Conservation (phyloP, 92 coral and sea anemone genomes). For the Palythoa grandiflora region DNA sequence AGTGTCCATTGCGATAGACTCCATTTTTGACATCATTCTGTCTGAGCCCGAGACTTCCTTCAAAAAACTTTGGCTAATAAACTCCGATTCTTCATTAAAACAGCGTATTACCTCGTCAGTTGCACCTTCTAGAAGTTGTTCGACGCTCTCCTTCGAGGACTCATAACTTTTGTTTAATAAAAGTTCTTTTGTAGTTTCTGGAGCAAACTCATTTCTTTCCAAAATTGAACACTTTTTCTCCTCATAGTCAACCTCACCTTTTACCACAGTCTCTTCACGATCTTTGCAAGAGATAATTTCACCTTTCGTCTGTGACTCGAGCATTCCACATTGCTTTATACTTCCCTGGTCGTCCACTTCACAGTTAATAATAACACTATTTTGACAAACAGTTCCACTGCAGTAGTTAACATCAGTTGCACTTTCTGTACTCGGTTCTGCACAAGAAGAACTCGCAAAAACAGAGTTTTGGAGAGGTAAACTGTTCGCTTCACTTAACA, state of each 20-base stretch:
- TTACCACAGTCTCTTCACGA: neutral
- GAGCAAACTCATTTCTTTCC: neutral
- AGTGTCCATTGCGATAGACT: neutral
- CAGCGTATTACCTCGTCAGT: neutral
- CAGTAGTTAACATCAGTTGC: neutral
- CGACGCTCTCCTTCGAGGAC: neutral
- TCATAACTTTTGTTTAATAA: neutral
- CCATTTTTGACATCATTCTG: neutral
- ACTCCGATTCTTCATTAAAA: neutral
- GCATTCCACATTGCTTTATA: neutral
- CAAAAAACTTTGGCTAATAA: neutral
- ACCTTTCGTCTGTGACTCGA: neutral
- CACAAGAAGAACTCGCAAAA: slow-evolving; percentile 11
- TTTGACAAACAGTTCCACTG: neutral
- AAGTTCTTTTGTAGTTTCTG: neutral
- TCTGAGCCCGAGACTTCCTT: neutral
- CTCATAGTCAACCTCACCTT: neutral
- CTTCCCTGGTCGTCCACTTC: neutral
- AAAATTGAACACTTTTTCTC: neutral
- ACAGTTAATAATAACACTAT: neutral
- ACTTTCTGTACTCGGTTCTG: neutral
- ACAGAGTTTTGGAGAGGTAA: neutral
- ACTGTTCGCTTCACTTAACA: neutral
- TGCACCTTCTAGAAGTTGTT: neutral
- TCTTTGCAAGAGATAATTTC: neutral